Conservation (phyloP, 2,797 vertebrate genomes). For the Gambusia yucatana region DNA sequence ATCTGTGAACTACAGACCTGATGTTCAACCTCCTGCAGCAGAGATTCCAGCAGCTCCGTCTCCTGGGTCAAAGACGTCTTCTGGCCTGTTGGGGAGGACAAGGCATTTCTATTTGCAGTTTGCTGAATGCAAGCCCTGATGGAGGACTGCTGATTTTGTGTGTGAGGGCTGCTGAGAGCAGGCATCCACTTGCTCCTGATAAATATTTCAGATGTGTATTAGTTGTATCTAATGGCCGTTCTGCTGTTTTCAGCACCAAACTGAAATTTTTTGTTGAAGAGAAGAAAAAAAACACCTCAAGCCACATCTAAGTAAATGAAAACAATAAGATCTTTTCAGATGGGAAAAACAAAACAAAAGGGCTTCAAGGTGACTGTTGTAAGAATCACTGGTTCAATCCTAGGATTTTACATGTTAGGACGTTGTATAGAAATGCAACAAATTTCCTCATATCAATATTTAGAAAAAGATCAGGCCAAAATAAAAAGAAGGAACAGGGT, state of each 20-base stretch:
- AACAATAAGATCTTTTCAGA: conserved; percentile 6
- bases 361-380: not conserved
- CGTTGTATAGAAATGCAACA: no score
- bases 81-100: conserved; percentile 85
- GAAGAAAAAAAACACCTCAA: conserved; percentile 10
- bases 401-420: no score
- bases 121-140: conserved; percentile 42
- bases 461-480: no score
- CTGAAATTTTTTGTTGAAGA: not conserved
- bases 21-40: conserved; percentile 98
- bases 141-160: conserved; percentile 36
- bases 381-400: not conserved
- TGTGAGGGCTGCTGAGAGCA: conserved; percentile 40
- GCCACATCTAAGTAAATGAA: conserved; percentile 4
- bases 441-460: no score
- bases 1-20: conserved; percentile 84
- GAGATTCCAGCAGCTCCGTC: conserved; percentile 96
- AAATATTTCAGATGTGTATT: conserved; percentile 61
- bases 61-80: conserved; percentile 98
- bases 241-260: conserved; percentile 18
- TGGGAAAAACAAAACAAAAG: not conserved
- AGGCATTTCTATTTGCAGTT: conserved; percentile 63
- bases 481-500: no score
- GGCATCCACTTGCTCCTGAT: conserved; percentile 45
- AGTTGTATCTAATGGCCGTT: conserved; percentile 32